Base-by-base conservation (phyloP, 1,140 invertebrate genomes). In the Drosophila punjabiensis region DNA sequence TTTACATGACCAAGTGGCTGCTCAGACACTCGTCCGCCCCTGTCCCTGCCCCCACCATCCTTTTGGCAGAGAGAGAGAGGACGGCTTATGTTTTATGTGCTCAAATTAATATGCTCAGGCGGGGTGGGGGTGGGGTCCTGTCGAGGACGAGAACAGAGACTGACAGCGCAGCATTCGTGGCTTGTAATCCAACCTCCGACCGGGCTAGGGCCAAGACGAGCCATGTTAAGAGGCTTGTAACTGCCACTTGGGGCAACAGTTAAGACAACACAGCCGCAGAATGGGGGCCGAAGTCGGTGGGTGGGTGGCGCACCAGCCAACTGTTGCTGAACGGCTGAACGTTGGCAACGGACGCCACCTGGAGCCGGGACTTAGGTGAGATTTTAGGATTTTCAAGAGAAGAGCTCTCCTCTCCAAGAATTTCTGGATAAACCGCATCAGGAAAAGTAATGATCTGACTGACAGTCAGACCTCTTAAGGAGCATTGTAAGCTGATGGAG, bases 1-100 rank as follows among this genome's bases (percentile, higher is more conserved):
- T 89, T 89, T 90, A 71, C 85, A 89, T 89, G 87, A 56, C 60
- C 71, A 89, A 89, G 85, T 89, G 85, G 33, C 86, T 79, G 56
- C 61, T 80, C 63, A 75, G 78, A 62, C 74, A 39, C 30, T 20
- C 48, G n/a, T 18, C 47, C 30, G 10, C 24, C 32, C 9, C n/a
- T n/a, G n/a, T n/a, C n/a, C n/a, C 62, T 39, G 33, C 13, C 24
- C 3, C 10, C 11, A 5, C 7, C 30, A 24, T 20, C 59, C 32
- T 39, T 35, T 50, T 24, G 37, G 37, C 24, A 41, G 45, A 14
- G 45, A 50, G 45, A 50, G 45, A 3, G 32, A 53, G 55, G 14
- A 59, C 55, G 64, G 55, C 56, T 53, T 80, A 81, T 89, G 86
- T 86, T 86, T 90, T 90, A 90, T 89, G 86, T 80, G 76, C 82